These are phyloP conservation scores for Nicator chloris DNA, from an alignment of 2,113 vertebrate species.

Conservation along the genomic window DNA sequence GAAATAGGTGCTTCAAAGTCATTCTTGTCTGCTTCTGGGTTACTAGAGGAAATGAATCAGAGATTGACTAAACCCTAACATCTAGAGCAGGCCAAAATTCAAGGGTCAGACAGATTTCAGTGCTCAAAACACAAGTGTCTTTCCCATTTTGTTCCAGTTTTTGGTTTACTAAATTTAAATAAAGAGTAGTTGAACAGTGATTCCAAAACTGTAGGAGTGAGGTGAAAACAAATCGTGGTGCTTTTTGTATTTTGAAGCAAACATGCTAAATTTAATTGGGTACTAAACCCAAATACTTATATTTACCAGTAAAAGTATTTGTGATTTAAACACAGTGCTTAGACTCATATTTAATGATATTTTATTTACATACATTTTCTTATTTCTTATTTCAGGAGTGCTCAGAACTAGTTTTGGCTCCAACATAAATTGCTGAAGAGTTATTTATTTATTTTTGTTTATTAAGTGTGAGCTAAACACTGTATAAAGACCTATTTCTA, in stretches of 20 bases:
- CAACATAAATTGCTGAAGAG: neutral
- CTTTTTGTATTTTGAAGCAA: neutral
- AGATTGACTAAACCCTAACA: neutral
- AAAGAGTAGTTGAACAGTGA: neutral
- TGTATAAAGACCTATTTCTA: neutral
- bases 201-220: neutral
- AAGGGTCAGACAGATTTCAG: neutral
- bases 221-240: neutral
- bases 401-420: neutral
- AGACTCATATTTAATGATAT: neutral
- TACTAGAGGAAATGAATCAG: neutral
- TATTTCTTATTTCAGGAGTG: neutral
- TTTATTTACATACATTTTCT: neutral
- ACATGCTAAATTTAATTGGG: neutral
- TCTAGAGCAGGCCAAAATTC: neutral
- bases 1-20: neutral
- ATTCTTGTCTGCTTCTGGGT: neutral
- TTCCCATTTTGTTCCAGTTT: neutral
- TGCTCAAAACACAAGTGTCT: neutral
- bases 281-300: neutral
- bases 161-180: neutral
- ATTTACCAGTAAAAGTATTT: neutral
- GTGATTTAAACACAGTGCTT: neutral
- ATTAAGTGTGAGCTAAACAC: neutral
- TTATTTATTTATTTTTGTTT: neutral